A percentile compares a stretch with the other conserved stretches of the same genome.
Conservation (phyloP, 2,888 invertebrate species). For the Archips xylosteana region DNA sequence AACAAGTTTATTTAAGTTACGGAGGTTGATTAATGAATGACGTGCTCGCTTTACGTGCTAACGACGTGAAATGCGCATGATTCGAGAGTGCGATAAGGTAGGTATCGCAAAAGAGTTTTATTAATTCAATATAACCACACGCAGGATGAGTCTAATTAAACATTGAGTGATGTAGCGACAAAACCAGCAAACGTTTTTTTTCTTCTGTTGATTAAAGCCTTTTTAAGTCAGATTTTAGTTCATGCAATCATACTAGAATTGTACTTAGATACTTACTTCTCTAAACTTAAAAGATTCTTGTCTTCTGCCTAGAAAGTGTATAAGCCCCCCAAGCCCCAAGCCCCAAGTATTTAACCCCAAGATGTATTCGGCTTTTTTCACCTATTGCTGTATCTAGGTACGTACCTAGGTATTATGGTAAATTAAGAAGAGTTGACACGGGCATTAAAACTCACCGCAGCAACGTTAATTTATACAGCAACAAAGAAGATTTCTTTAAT, state of each 20-base stretch:
- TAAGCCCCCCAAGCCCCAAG: background rate
- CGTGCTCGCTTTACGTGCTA: conserved; percentile 31
- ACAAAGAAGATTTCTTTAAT: conserved; percentile 26
- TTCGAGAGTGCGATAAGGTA: conserved; percentile 14
- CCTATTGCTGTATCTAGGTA: background rate
- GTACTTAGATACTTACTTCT: too few species aligned
- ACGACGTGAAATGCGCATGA: conserved; percentile 18
- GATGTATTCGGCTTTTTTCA: background rate
- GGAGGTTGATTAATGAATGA: conserved; percentile 42
- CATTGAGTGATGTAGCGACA: background rate
- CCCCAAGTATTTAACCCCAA: too few species aligned
- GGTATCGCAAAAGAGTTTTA: conserved; percentile 17
- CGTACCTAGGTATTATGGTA: background rate
- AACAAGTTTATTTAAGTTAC: conserved; percentile 52
- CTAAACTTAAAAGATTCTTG: too few species aligned
- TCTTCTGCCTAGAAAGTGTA: too few species aligned
- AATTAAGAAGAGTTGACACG: background rate
- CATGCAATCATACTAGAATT: background rate
- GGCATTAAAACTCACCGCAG: background rate
- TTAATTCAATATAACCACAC: conserved; percentile 6
- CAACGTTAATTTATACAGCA: conserved; percentile 30
- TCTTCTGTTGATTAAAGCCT: background rate
- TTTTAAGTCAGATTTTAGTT: background rate
- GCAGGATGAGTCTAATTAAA: background rate
- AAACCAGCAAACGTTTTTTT: background rate